Evolutionary conservation across 2,888 invertebrate genomes (phyloP).

Genomic region (Acrobasis consociella): DNA sequence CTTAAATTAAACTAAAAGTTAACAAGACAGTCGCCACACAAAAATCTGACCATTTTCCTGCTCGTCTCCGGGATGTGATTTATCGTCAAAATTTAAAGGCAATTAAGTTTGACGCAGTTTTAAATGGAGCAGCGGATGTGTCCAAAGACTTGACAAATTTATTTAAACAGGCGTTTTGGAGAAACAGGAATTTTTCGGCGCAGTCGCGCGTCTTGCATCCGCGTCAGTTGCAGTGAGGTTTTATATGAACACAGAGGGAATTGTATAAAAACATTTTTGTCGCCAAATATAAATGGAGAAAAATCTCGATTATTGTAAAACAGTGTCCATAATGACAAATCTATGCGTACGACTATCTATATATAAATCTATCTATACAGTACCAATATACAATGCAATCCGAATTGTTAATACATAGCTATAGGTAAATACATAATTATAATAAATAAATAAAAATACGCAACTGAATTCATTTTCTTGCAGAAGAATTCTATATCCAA

Average conservation of each 20-base stretch:
- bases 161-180: slow-evolving; percentile 43
- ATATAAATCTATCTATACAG: too few relatives aligned
- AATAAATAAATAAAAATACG: too few relatives aligned
- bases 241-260: not conserved
- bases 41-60: slow-evolving; percentile 21
- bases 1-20: not conserved
- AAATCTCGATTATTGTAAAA: too few relatives aligned
- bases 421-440: too few relatives aligned
- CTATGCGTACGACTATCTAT: too few relatives aligned
- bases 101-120: slow-evolving; percentile 53
- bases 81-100: slow-evolving; percentile 53
- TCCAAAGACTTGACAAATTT: slow-evolving; percentile 49
- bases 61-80: slow-evolving; percentile 48
- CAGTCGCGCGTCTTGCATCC: not conserved
- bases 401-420: too few relatives aligned
- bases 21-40: slow-evolving; percentile 20
- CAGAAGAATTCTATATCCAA: too few relatives aligned
- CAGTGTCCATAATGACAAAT: too few relatives aligned
- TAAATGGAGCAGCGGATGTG: slow-evolving; percentile 42
- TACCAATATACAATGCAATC: too few relatives aligned
- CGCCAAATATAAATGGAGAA: not conserved
- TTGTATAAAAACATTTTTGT: not conserved
- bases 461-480: too few relatives aligned
- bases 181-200: slow-evolving; percentile 44
- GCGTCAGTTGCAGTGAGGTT: slow-evolving; percentile 17